Percentiles rank a stretch among this genome's conserved stretches.
Conservation (phyloP, 2,888 invertebrate genomes). For the Drosophila pullipes region DNA sequence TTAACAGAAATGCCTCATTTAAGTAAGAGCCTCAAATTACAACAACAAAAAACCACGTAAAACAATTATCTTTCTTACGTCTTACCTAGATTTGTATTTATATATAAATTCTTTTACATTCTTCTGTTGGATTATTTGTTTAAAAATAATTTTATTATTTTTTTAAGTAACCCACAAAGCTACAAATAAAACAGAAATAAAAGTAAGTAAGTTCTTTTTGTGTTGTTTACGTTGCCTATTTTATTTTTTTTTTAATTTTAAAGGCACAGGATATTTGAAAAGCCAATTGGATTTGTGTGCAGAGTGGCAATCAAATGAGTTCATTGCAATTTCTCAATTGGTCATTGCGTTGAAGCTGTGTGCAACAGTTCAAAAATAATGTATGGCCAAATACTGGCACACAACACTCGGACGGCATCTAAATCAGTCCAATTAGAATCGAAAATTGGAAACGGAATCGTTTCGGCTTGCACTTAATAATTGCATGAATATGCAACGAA, state of each 20-base stretch:
- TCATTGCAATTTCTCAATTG: slow-evolving; percentile 22
- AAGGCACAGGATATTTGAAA: neutral
- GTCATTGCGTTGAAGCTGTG: slow-evolving; percentile 3
- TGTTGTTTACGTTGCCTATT: neutral
- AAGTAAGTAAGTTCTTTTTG: neutral
- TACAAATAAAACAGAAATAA: neutral
- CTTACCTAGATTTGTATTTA: neutral
- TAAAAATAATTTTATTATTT: neutral
- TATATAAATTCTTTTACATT: neutral
- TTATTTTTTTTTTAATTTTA: neutral
- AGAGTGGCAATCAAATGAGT: slow-evolving; percentile 12
- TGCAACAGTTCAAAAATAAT: slow-evolving; percentile 42
- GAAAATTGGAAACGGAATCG: slow-evolving; percentile 23
- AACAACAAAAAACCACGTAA: neutral
- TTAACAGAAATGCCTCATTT: too few species aligned
- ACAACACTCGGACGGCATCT: slow-evolving; percentile 25
- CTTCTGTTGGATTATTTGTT: neutral
- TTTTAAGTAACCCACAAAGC: neutral
- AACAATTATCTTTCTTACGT: neutral
- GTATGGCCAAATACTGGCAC: slow-evolving; percentile 12
- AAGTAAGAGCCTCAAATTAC: too few species aligned
- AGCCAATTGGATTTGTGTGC: slow-evolving; percentile 1
- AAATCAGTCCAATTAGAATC: slow-evolving; percentile 70
- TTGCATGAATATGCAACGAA: slow-evolving; percentile 72
- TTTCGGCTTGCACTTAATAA: slow-evolving; percentile 46